Evolutionary conservation across 2,113 vertebrate genomes (phyloP).

Genomic region (Oreochromis aureus): DNA sequence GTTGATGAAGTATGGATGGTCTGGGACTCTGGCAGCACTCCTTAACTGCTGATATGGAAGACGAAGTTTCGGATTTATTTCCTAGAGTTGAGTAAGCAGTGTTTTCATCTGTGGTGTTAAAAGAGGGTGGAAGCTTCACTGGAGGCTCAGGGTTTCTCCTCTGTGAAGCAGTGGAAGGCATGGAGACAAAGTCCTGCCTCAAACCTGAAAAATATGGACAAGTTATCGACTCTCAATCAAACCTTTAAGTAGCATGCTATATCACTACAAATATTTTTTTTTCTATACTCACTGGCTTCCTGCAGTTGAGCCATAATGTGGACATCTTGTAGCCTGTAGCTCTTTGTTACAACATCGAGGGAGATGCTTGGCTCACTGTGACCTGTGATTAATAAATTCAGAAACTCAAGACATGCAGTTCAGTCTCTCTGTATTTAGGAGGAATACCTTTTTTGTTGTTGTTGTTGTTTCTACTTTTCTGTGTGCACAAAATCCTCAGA

Average conservation of each 20-base stretch:
- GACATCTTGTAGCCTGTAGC: constrained; percentile 77
- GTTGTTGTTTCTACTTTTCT: background rate
- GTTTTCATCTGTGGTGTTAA: constrained; percentile 65
- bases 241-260: background rate
- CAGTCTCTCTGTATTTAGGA: background rate
- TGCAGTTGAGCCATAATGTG: constrained; percentile 79
- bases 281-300: constrained; percentile 74
- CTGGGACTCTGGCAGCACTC: constrained; percentile 31
- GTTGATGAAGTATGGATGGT: constrained; percentile 61
- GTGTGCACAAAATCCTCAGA: background rate
- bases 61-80: background rate
- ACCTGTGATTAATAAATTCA: constrained; percentile 62
- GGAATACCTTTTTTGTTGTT: background rate
- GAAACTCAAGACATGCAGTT: background rate
- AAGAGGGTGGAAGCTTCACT: constrained; percentile 52
- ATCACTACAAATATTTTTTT: background rate
- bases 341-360: constrained; percentile 66
- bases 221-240: background rate
- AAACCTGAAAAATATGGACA: constrained; percentile 63
- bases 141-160: constrained; percentile 62
- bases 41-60: constrained; percentile 5
- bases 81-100: background rate
- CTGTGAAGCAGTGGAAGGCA: constrained; percentile 51
- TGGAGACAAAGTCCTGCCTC: constrained; percentile 72
- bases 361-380: constrained; percentile 54